These are phyloP conservation scores for Crematogaster levior DNA, from an alignment of 2,888 invertebrate genomes.

Conservation along the genomic window DNA sequence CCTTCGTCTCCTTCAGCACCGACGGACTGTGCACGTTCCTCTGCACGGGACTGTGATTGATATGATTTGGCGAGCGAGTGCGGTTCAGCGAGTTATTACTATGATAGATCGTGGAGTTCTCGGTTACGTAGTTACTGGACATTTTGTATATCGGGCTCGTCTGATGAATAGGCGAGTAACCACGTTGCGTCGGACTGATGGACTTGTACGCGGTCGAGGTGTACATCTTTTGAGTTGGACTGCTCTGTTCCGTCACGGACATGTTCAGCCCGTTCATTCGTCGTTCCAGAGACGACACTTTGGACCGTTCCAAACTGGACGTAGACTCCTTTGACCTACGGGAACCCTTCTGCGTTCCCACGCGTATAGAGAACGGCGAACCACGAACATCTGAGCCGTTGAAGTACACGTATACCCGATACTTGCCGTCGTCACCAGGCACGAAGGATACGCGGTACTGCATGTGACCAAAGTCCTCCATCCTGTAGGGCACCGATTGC, in stretches of 20 bases:
- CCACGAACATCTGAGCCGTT: constrained; percentile 94
- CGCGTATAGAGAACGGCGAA: constrained; percentile 95
- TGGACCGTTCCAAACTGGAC: constrained; percentile 76
- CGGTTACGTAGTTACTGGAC: constrained; percentile 71
- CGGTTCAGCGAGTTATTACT: constrained; percentile 74
- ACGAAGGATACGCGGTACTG: constrained; percentile 93
- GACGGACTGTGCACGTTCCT: constrained; percentile 78
- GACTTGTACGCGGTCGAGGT: constrained; percentile 78
- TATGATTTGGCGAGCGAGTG: constrained; percentile 76
- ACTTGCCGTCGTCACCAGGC: constrained; percentile 92
- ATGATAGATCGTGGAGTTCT: constrained; percentile 75
- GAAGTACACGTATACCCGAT: constrained; percentile 96
- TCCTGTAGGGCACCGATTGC: constrained; percentile 93
- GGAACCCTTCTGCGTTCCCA: constrained; percentile 90
- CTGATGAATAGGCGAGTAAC: constrained; percentile 71
- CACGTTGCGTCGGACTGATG: constrained; percentile 77
- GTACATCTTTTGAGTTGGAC: constrained; percentile 76
- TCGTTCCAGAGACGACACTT: constrained; percentile 80
- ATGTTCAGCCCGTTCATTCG: constrained; percentile 81
- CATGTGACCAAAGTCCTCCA: constrained; percentile 91
- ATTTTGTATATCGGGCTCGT: constrained; percentile 74
- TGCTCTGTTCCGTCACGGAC: constrained; percentile 68
- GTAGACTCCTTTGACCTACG: constrained; percentile 79
- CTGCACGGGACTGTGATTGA: constrained; percentile 68
- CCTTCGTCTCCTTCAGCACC: constrained; percentile 80